These are phyloP conservation scores for Isaurus tuberculatus DNA, from an alignment of 92 coral and sea anemone genomes.

Conservation along the genomic window DNA sequence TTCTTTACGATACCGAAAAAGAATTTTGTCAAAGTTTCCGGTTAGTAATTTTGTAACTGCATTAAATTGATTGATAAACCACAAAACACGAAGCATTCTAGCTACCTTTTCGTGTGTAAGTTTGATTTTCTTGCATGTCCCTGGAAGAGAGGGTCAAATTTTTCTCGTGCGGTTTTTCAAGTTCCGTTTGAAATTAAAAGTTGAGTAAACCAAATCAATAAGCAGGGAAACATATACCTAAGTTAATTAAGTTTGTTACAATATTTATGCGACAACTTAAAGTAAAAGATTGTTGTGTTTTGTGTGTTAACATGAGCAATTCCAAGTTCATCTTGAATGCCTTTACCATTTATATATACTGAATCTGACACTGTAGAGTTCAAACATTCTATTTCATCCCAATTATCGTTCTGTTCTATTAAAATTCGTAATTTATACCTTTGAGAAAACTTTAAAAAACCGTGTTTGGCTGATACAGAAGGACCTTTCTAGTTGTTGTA, in stretches of 20 bases:
- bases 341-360: too few species aligned
- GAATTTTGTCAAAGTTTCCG: constrained; percentile 33
- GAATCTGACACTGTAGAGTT: neutral
- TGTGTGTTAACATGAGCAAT: neutral
- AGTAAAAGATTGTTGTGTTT: neutral
- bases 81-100: constrained; percentile 1
- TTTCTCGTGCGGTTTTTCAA: constrained; percentile 7
- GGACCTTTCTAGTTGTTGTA: neutral
- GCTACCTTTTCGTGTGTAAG: constrained; percentile 8
- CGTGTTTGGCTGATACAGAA: neutral
- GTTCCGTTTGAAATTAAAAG: constrained; percentile 23
- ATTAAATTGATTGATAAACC: constrained; percentile 24
- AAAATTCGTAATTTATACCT: neutral
- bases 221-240: neutral
- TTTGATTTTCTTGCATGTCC: neutral
- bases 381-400: neutral
- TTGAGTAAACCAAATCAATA: neutral
- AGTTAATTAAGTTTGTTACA: neutral
- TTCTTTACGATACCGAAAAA: neutral
- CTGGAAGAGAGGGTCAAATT: neutral
- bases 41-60: neutral
- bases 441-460: neutral
- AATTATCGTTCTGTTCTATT: neutral
- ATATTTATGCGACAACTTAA: neutral
- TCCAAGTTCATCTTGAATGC: neutral